These are phyloP conservation scores for Dreissena polymorpha DNA, from an alignment of 1,140 invertebrate species.

Conservation along the genomic window DNA sequence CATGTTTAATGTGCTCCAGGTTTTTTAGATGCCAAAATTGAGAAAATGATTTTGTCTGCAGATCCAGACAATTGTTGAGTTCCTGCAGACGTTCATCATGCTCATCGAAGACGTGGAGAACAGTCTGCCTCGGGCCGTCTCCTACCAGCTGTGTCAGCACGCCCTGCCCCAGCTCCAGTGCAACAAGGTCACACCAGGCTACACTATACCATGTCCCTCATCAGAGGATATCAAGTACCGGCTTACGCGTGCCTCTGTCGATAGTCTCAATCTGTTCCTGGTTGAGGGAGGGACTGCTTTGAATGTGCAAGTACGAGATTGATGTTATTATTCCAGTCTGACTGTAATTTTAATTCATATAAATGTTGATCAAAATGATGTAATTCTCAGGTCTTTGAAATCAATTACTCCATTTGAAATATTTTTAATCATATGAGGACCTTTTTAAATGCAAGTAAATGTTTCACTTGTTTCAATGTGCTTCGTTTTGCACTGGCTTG, in stretches of 20 bases:
- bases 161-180: constrained; percentile 89
- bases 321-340: no score
- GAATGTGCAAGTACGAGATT: constrained; percentile 87
- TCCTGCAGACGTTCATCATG: constrained; percentile 93
- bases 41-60: constrained; percentile 73
- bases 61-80: constrained; percentile 91
- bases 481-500: no score
- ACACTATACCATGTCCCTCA: constrained; percentile 85
- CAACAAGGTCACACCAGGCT: constrained; percentile 79
- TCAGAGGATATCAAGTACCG: constrained; percentile 96
- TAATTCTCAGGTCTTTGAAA: no score
- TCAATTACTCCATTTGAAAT: no score
- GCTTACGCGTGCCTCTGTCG: constrained; percentile 94
- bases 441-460: no score
- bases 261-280: constrained; percentile 94
- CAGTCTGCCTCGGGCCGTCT: constrained; percentile 88
- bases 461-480: no score
- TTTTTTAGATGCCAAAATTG: no score
- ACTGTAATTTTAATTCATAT: no score
- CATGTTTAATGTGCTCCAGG: no score
- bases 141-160: constrained; percentile 92
- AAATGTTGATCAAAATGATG: no score
- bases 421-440: no score
- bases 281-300: constrained; percentile 93
- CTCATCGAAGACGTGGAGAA: constrained; percentile 95